Conservation (phyloP, 2,888 invertebrate genomes). For the Tridacna gigas region DNA sequence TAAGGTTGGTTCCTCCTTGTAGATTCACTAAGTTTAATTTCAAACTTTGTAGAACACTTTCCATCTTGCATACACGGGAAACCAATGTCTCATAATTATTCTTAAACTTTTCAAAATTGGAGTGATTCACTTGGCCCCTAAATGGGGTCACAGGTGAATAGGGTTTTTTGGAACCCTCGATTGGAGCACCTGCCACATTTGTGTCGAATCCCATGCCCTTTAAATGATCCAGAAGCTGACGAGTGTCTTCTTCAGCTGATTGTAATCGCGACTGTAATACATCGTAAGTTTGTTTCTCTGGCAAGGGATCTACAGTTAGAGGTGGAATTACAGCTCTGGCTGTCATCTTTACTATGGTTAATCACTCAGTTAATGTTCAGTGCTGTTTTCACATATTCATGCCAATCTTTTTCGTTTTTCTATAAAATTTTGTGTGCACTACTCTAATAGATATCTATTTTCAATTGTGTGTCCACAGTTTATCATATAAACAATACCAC, state of each 20-base stretch:
- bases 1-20: constrained; percentile 76
- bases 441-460: too few species aligned
- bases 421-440: too few species aligned
- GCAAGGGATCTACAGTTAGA: constrained; percentile 45
- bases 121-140: constrained; percentile 46
- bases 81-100: constrained; percentile 73
- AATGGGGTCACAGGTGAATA: constrained; percentile 63
- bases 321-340: constrained; percentile 74
- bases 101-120: constrained; percentile 67
- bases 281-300: constrained; percentile 71
- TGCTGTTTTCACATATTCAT: too few species aligned
- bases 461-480: too few species aligned
- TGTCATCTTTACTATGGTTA: constrained; percentile 8
- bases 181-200: constrained; percentile 31
- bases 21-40: constrained; percentile 77
- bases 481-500: too few species aligned
- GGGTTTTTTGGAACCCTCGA: constrained; percentile 38
- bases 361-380: too few species aligned
- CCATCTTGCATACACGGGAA: constrained; percentile 78
- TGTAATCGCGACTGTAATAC: constrained; percentile 73
- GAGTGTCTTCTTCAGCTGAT: constrained; percentile 75
- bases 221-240: constrained; percentile 73
- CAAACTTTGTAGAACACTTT: constrained; percentile 80
- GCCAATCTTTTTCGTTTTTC: too few species aligned
- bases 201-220: constrained; percentile 70